Percentiles rank a stretch among this genome's conserved stretches.
Conservation (phyloP, 1,140 invertebrate species). For the Bombus cullumanus region DNA sequence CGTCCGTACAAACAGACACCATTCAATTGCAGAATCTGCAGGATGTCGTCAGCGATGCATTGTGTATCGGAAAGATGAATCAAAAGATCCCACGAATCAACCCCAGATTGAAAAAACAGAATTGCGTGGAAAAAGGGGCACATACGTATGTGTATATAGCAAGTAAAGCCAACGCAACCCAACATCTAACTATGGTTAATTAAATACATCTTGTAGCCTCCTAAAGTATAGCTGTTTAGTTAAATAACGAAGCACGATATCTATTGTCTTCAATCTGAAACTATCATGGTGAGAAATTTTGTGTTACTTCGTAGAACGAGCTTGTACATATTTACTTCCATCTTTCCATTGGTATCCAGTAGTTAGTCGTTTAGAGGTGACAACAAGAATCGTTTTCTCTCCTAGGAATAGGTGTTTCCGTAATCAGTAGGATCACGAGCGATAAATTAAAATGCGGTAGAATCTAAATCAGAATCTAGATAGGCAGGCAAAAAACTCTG, state of each 20-base stretch:
- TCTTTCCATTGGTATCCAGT: neutral
- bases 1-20: constrained; percentile 66
- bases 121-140: neutral
- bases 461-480: constrained; percentile 61
- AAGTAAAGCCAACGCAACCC: too few species aligned
- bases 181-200: neutral
- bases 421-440: constrained; percentile 53
- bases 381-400: neutral
- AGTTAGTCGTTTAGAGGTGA: neutral
- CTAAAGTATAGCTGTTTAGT: neutral
- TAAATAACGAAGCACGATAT: neutral
- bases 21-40: constrained; percentile 59
- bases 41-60: constrained; percentile 64
- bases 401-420: constrained; percentile 27
- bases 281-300: neutral
- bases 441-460: constrained; percentile 66
- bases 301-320: neutral
- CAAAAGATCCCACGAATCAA: constrained; percentile 51
- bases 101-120: neutral
- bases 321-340: neutral
- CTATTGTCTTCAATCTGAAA: neutral
- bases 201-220: neutral
- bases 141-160: neutral
- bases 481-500: constrained; percentile 17
- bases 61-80: constrained; percentile 48